Percentiles rank a stretch among this genome's conserved stretches.
Evolutionary conservation across 1,140 invertebrate species (phyloP).

Genomic region (Hydropsyche tenuis): DNA sequence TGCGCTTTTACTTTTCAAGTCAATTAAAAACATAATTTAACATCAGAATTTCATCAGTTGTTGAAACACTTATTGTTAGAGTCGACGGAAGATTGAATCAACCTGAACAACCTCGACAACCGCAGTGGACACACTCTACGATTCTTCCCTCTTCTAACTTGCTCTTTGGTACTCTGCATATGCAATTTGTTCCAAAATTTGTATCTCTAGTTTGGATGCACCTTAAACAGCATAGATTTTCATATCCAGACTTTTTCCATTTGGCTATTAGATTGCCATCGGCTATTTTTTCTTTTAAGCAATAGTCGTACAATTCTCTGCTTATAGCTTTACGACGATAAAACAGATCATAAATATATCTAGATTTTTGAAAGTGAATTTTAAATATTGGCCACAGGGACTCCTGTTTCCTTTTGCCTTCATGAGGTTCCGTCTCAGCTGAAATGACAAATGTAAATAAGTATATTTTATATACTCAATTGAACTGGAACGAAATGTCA

Average conservation of each 20-base stretch:
- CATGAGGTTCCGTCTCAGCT: conserved; percentile 98
- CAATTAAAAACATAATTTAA: not conserved
- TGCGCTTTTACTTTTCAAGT: too few species aligned
- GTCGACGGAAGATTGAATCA: too few species aligned
- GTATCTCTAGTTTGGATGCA: conserved; percentile 99
- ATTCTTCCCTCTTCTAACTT: conserved; percentile 98
- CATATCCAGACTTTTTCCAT: conserved; percentile 99
- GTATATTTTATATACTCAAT: not conserved
- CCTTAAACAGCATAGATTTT: conserved; percentile 98
- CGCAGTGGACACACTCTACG: conserved; percentile 97
- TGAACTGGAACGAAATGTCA: too few species aligned
- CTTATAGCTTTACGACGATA: conserved; percentile 97
- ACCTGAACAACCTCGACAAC: conserved; percentile 95
- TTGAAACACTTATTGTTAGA: not conserved
- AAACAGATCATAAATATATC: conserved; percentile 97
- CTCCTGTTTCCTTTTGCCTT: conserved; percentile 98
- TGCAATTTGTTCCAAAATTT: conserved; percentile 99
- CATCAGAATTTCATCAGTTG: not conserved
- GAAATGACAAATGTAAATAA: conserved; percentile 51
- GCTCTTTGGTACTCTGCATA: conserved; percentile 97
- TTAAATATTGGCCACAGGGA: conserved; percentile 99
- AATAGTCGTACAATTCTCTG: conserved; percentile 97
- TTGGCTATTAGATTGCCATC: conserved; percentile 98
- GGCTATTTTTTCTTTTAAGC: conserved; percentile 95
- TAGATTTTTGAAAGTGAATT: conserved; percentile 97